Evolutionary conservation across 2,888 invertebrate species (phyloP), one percentile per base, ranked within the genome.

Genomic region (Orchestes rusci): DNA sequence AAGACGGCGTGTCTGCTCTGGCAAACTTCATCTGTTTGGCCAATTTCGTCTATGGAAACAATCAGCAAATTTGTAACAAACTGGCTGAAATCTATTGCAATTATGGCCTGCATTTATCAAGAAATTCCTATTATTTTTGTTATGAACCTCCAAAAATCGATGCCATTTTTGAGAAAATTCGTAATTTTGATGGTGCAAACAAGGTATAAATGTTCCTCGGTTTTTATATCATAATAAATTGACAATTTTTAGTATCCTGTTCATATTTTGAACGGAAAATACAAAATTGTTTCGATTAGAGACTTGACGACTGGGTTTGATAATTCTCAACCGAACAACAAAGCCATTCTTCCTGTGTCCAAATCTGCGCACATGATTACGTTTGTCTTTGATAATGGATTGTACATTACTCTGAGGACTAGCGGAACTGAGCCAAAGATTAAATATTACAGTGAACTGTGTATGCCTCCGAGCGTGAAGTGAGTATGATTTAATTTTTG

Each of bases 391-490:
- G 73, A 75, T 39, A 90, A 88, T 69, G 94, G 93, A 1, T 75
- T 91, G 51, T 80, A 84, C 5, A 79, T 88, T 2, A 96, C 94
- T 0, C 70, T 99, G 20, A 77, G 99, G 53, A 94, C 96, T 1
- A 95, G 95, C 66, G 99, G 99, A 33, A 99, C 99, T 0, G 99
- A 99, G 67, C 99, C 99, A 30, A 99, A 99, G 69, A 80, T 99
- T 59, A 99, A 99, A 72, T 99, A 95, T 70, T 99, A 99, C 70
- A 86, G 91, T 1, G 99, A 96, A 68, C 73, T 92, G 43, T 82
- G 87, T 54, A 82, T 84, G 46, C 65, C 74, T 32, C 81, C 83
- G 10, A 72, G 72, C 13, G 73, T 79, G 57, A 73, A 70, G 79
- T 81, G 69, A 71, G 73, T 70, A 37, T 5, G 2, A 17, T 35